These are phyloP conservation scores for Tokudaia tokunoshimensis DNA, from an alignment of 2,797 vertebrate genomes.

Conservation along the genomic window DNA sequence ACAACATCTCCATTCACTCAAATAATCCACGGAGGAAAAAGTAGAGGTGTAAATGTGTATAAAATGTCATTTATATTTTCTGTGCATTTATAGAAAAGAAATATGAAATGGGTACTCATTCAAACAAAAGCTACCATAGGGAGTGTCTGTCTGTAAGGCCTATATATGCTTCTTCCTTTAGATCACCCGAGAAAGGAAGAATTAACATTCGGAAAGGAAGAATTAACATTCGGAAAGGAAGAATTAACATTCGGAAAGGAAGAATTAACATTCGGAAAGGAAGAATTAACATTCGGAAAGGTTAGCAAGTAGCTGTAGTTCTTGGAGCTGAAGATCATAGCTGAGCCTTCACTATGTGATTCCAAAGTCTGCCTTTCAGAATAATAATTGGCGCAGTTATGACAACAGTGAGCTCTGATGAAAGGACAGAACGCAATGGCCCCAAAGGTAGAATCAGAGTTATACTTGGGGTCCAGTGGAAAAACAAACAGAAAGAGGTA, in stretches of 20 bases:
- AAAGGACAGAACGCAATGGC: background rate
- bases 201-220: constrained; percentile 45
- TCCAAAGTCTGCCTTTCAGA: constrained; percentile 45
- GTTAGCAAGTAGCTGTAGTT: constrained; percentile 41
- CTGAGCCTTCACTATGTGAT: background rate
- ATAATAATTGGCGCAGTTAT: constrained; percentile 26
- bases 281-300: constrained; percentile 56
- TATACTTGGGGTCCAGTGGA: background rate
- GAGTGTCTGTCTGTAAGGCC: background rate
- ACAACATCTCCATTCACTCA: constrained; percentile 50
- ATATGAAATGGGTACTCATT: background rate
- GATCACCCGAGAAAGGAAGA: constrained; percentile 30
- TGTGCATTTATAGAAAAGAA: background rate
- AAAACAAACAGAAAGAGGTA: background rate
- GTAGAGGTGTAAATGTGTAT: background rate
- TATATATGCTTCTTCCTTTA: background rate
- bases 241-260: too few relatives aligned
- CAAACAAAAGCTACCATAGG: constrained; percentile 25
- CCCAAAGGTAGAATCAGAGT: background rate
- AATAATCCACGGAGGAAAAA: background rate
- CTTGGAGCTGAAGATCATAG: constrained; percentile 31
- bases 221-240: constrained; percentile 47
- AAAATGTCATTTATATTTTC: background rate
- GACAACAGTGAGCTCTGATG: background rate
- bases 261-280: constrained; percentile 54